Evolutionary conservation across 2,113 vertebrate species (phyloP).

Genomic region (Psilopogon haemacephalus): DNA sequence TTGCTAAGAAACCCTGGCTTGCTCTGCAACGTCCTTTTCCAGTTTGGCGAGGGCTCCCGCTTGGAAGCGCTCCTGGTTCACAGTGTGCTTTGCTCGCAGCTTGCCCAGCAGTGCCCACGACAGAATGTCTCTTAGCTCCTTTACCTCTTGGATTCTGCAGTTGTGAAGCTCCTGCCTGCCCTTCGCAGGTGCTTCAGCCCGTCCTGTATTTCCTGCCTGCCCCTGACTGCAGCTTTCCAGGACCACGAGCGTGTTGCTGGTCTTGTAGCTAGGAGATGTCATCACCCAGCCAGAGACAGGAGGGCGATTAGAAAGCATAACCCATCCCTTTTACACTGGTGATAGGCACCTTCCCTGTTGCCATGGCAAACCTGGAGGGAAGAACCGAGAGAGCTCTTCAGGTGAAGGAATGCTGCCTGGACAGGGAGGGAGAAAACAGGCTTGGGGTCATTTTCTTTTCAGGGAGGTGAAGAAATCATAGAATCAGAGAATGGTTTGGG

Average conservation of each 20-base stretch:
- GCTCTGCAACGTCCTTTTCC: neutral
- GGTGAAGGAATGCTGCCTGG: neutral
- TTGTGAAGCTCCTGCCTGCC: neutral
- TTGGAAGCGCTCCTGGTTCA: neutral
- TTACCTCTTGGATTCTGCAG: neutral
- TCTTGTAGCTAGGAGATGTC: neutral
- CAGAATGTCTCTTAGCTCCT: neutral
- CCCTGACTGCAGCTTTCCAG: neutral
- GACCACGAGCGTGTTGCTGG: fast-evolving
- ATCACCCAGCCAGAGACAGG: neutral
- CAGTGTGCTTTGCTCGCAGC: too few relatives aligned
- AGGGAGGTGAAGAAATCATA: too few relatives aligned
- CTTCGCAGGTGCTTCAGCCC: neutral
- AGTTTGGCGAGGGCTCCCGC: neutral
- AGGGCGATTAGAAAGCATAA: neutral
- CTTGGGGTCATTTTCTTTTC: neutral
- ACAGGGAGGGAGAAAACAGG: neutral
- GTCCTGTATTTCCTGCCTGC: neutral
- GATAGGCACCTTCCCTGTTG: neutral
- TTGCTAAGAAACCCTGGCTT: constrained; percentile 52
- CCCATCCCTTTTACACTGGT: neutral
- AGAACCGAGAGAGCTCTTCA: neutral
- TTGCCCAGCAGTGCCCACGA: fast-evolving
- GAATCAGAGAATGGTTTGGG: too few relatives aligned
- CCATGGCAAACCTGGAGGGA: constrained; percentile 39